Evolutionary conservation across 2,888 invertebrate genomes (phyloP).

Genomic region (Pammene aurita): DNA sequence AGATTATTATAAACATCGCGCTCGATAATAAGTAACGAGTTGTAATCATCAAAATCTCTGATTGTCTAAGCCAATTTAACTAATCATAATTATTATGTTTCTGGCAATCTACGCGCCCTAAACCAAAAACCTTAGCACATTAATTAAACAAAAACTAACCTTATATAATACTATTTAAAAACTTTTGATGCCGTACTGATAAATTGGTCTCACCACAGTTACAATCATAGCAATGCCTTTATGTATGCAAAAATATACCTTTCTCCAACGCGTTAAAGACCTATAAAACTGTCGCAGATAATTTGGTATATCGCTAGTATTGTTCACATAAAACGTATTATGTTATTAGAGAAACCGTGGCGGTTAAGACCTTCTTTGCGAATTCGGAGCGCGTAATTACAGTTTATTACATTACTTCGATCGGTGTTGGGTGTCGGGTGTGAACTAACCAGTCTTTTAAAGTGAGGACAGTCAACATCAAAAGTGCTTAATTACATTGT

Average conservation of each 20-base stretch:
- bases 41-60: neutral
- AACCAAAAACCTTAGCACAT: neutral
- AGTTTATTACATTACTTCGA: slow-evolving; percentile 31
- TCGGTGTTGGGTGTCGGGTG: slow-evolving; percentile 28
- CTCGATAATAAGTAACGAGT: too few relatives aligned
- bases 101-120: slow-evolving; percentile 7
- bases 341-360: neutral
- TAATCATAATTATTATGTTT: neutral
- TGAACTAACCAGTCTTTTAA: slow-evolving; percentile 33
- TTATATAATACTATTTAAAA: neutral
- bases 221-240: neutral
- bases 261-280: neutral
- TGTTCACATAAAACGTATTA: slow-evolving; percentile 8
- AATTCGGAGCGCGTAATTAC: slow-evolving; percentile 24
- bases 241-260: slow-evolving; percentile 3
- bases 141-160: neutral
- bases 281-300: neutral
- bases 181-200: neutral
- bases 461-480: slow-evolving; percentile 15
- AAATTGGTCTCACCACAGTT: neutral
- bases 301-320: slow-evolving; percentile 1
- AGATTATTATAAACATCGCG: too few relatives aligned
- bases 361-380: neutral
- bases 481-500: neutral
- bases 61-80: slow-evolving; percentile 1